Base-by-base conservation (phyloP, 2,888 invertebrate genomes). In the Agonopterix heracliana region DNA sequence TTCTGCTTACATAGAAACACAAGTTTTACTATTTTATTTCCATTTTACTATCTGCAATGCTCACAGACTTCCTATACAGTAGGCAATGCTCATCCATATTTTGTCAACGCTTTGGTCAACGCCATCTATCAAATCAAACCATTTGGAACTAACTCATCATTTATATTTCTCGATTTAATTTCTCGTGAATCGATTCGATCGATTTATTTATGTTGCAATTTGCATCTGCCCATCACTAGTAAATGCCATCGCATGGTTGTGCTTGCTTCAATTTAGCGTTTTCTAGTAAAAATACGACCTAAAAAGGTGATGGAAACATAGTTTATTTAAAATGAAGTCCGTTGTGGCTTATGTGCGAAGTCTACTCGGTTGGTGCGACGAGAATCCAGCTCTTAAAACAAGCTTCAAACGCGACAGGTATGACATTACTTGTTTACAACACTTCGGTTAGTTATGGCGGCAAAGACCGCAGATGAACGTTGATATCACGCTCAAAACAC, bases 391-490 rank as follows among this genome's bases (percentile, higher is more conserved):
- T 53, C 59, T 60, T 52, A 71, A 69, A 63, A 66, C 73, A 61
- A 78, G 74, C 76, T 74, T 77, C 73, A 89, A 89, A 77, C 78
- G 89, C 73, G 80, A 86, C 81, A 89, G 89, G 89, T 88, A 77
- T 80, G 82, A 75, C 78, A 78, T 73, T 75, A 71, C 78, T 74
- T 86, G 85, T 87, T 84, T 85, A 86, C 84, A 82, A 81, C 71
- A 72, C 54, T 66, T 57, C 56, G 56, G 60, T 63, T 71, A 66
- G 78, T 78, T 87, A 87, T 87, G 89, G 89, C 89, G 89, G 89
- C 73, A 88, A 89, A 83, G 74, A 71, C 67, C 50, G 57, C 62
- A 56, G 63, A 68, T 68, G 71, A 68, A 61, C 45, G 46, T 61
- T 52, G 49, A 45, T 59, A 53, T 46, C 48, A 47, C 47, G 47